phyloP scores from a whole-genome alignment of 2,888 invertebrate species.

The Perdita meconis region DNA sequence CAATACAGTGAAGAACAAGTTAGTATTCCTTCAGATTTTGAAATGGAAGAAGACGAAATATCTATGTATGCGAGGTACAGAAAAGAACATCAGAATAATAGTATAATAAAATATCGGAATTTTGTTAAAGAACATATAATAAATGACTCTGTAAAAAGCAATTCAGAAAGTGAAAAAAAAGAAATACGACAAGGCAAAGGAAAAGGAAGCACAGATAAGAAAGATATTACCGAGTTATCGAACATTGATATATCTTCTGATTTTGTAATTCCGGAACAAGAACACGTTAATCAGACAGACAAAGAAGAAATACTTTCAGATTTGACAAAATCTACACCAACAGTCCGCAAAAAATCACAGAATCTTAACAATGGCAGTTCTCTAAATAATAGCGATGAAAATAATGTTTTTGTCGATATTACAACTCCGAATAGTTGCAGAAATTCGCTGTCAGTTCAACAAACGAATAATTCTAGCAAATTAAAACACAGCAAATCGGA shows the following conservation, averaged over 20 bases:
- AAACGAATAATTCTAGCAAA: not conserved
- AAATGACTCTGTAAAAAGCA: conserved; percentile 22
- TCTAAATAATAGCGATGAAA: too few species aligned
- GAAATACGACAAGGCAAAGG: too few species aligned
- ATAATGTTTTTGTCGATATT: not conserved
- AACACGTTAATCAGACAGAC: not conserved
- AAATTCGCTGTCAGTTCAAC: not conserved
- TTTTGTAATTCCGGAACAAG: not conserved
- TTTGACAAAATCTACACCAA: too few species aligned
- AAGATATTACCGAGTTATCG: conserved; percentile 33
- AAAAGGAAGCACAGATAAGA: conserved; percentile 3
- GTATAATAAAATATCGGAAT: conserved; percentile 77
- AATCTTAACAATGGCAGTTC: too few species aligned
- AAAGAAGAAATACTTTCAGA: not conserved
- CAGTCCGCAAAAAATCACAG: too few species aligned
- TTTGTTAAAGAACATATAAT: conserved; percentile 16
- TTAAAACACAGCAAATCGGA: conserved; percentile 34
- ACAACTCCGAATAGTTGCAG: conserved; percentile 2
- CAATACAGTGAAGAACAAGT: not conserved
- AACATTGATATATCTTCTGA: conserved; percentile 21
- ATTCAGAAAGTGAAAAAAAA: not conserved
- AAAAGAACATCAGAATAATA: conserved; percentile 72
- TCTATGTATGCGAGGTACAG: conserved; percentile 80
- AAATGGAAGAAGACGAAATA: conserved; percentile 56
- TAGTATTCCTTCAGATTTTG: conserved; percentile 18